phyloP scores from a whole-genome alignment of 2,113 vertebrate genomes.

The Osmerus eperlanus region DNA sequence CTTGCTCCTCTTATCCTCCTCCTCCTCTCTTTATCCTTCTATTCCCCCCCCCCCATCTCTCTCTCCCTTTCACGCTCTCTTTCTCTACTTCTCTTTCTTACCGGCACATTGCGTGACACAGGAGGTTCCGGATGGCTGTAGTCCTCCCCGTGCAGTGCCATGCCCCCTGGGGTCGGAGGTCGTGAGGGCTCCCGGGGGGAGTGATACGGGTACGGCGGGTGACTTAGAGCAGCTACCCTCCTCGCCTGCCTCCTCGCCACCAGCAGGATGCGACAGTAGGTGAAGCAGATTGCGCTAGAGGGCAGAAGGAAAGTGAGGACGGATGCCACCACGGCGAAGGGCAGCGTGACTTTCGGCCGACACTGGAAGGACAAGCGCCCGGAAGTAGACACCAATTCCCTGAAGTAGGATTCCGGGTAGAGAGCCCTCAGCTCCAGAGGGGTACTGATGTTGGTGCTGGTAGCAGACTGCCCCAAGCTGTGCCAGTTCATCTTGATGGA shows the following conservation, averaged over 20 bases:
- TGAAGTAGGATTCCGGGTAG: slow-evolving; percentile 64
- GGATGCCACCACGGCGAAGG: slow-evolving; percentile 89
- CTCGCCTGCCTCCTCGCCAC: slow-evolving; percentile 85
- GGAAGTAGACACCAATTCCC: slow-evolving; percentile 38
- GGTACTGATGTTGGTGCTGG: slow-evolving; percentile 45
- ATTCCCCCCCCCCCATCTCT: no score
- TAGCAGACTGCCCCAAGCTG: slow-evolving; percentile 63
- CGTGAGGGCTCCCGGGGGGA: slow-evolving; percentile 74
- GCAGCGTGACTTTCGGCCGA: slow-evolving; percentile 84
- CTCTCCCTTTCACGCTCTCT: background rate
- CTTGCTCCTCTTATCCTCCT: no score
- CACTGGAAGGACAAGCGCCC: slow-evolving; percentile 76
- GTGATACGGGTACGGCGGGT: slow-evolving; percentile 67
- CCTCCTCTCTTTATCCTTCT: no score
- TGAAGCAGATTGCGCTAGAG: slow-evolving; percentile 91
- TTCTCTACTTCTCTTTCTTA: slow-evolving; percentile 37
- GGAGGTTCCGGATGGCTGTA: slow-evolving; percentile 66
- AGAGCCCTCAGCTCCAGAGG: slow-evolving; percentile 40
- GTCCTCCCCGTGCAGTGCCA: slow-evolving; percentile 52
- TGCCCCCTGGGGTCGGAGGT: slow-evolving; percentile 60
- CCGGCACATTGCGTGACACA: slow-evolving; percentile 59
- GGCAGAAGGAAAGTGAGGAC: slow-evolving; percentile 95
- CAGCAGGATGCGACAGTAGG: slow-evolving; percentile 92
- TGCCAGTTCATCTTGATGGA: slow-evolving; percentile 97
- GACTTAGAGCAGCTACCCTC: slow-evolving; percentile 84